These are phyloP conservation scores for Volucella bombylans DNA, from an alignment of 2,888 invertebrate genomes.

Conservation along the genomic window DNA sequence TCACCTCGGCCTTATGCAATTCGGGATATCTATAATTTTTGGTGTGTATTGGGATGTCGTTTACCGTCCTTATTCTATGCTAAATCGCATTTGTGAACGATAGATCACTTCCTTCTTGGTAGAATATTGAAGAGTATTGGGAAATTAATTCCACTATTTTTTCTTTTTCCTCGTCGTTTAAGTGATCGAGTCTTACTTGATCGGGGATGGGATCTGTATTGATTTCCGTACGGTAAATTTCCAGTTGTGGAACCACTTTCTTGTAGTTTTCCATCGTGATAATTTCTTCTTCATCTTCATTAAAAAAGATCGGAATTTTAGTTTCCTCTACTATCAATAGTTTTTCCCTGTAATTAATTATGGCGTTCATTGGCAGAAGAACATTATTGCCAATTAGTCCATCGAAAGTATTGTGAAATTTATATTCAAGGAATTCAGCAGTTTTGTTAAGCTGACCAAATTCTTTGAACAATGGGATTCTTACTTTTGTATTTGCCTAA, in stretches of 20 bases:
- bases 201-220: background rate
- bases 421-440: no score
- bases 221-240: slow-evolving; percentile 23
- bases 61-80: no score
- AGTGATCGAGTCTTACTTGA: slow-evolving; percentile 1
- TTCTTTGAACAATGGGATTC: no score
- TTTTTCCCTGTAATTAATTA: slow-evolving; percentile 34
- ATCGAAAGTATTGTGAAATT: no score
- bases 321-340: slow-evolving; percentile 11
- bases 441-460: no score
- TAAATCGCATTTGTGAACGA: no score
- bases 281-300: slow-evolving; percentile 43
- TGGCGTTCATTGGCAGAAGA: slow-evolving; percentile 7
- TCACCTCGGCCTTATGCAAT: slow-evolving; percentile 41
- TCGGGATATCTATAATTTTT: slow-evolving; percentile 58
- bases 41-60: no score
- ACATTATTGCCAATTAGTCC: slow-evolving; percentile 58
- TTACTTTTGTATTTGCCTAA: no score
- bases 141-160: no score
- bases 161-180: no score
- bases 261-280: slow-evolving; percentile 1
- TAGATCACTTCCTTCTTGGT: no score
- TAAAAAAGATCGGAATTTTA: slow-evolving; percentile 39
- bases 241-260: slow-evolving; percentile 4
- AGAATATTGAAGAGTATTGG: no score